Evolutionary conservation across 2,113 vertebrate species (phyloP).

Genomic region (Sturnus vulgaris): DNA sequence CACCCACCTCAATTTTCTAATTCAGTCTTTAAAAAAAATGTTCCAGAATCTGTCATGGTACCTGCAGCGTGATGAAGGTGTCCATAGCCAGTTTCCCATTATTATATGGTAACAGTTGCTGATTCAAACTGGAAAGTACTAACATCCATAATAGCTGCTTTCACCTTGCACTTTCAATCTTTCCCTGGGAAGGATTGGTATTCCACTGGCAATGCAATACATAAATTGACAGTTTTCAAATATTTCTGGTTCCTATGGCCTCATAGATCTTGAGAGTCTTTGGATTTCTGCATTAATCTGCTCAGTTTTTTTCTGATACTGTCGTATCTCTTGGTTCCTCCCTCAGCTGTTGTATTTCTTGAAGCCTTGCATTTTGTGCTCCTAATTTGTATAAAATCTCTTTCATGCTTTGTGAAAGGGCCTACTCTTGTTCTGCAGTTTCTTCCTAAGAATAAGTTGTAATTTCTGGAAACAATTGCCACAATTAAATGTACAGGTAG

Average conservation of each 20-base stretch:
- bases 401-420: background rate
- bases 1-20: background rate
- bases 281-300: constrained; percentile 2
- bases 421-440: background rate
- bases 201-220: background rate
- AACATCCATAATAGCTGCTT: background rate
- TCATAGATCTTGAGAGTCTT: background rate
- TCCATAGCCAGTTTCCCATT: background rate
- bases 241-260: background rate
- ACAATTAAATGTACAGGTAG: background rate
- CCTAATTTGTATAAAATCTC: background rate
- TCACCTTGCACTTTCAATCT: background rate
- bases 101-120: background rate
- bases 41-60: background rate
- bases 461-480: background rate
- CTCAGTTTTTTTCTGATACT: background rate
- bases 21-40: background rate
- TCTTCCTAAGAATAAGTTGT: background rate
- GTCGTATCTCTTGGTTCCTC: background rate
- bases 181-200: background rate
- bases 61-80: background rate
- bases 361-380: background rate
- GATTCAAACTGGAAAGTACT: background rate
- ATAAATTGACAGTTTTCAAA: constrained; percentile 16
- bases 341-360: background rate